Evolutionary conservation across 2,797 vertebrate species (phyloP).

Genomic region (Pseudochirops cupreus): DNA sequence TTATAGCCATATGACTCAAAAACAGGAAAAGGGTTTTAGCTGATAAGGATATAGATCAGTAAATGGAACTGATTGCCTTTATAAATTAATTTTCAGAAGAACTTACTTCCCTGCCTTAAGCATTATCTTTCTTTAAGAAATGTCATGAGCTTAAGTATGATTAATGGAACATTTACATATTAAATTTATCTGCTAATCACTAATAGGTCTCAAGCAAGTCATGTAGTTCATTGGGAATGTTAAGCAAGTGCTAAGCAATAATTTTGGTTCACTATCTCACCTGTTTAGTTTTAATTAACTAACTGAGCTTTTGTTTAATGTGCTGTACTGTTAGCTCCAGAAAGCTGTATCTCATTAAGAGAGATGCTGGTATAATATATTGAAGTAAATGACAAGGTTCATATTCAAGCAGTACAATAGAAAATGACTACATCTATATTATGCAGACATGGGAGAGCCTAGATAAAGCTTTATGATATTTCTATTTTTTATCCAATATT

Average conservation of each 20-base stretch:
- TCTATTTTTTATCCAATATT: constrained; percentile 13
- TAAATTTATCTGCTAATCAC: constrained; percentile 61
- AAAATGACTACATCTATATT: not conserved
- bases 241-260: not conserved
- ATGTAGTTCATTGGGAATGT: constrained; percentile 16
- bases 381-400: constrained; percentile 16
- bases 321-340: constrained; percentile 27
- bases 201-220: constrained; percentile 25
- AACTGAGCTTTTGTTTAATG: constrained; percentile 58
- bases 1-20: not conserved
- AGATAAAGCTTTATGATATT: not conserved
- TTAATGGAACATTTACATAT: constrained; percentile 31
- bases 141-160: constrained; percentile 38
- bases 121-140: constrained; percentile 44
- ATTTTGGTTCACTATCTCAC: constrained; percentile 57
- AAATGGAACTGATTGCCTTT: not conserved
- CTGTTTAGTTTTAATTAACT: constrained; percentile 62
- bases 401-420: not conserved
- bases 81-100: not conserved
- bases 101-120: constrained; percentile 45
- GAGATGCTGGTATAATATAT: constrained; percentile 32
- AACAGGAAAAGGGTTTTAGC: not conserved
- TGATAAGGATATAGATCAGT: not conserved
- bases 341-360: constrained; percentile 32
- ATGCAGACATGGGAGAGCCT: not conserved